Percentiles rank a stretch among this genome's conserved stretches.
phyloP scores from a whole-genome alignment of 2,888 invertebrate species.

The Hecatera dysodea region DNA sequence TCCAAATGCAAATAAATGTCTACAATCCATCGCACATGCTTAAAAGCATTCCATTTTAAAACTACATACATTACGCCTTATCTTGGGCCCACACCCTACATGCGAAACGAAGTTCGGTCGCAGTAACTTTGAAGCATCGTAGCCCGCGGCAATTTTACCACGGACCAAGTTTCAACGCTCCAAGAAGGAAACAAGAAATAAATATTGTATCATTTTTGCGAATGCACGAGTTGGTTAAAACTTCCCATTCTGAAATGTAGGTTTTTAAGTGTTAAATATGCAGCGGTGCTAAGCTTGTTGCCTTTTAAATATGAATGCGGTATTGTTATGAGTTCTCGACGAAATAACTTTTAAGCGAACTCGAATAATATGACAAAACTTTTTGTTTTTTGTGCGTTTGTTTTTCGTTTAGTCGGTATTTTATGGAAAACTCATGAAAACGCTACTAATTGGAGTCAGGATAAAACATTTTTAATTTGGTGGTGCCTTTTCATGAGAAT shows the following conservation, averaged over 20 bases:
- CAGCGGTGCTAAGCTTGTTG: slow-evolving; percentile 54
- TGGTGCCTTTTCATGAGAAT: slow-evolving; percentile 14
- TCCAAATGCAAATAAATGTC: slow-evolving; percentile 6
- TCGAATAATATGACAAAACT: slow-evolving; percentile 9
- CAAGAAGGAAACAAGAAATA: slow-evolving; percentile 68
- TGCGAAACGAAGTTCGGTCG: slow-evolving; percentile 65
- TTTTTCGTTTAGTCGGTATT: slow-evolving; percentile 9
- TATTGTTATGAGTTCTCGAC: slow-evolving; percentile 41
- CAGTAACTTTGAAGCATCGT: slow-evolving; percentile 66
- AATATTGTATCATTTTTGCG: slow-evolving; percentile 71
- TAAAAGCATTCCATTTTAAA: slow-evolving; percentile 68
- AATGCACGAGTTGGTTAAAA: slow-evolving; percentile 68
- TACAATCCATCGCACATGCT: slow-evolving; percentile 23
- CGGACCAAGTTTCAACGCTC: slow-evolving; percentile 66
- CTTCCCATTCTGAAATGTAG: slow-evolving; percentile 51
- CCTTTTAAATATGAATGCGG: slow-evolving; percentile 52
- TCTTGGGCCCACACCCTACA: slow-evolving; percentile 61
- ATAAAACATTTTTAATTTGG: slow-evolving; percentile 22
- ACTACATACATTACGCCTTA: slow-evolving; percentile 68
- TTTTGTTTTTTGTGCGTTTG: slow-evolving; percentile 9
- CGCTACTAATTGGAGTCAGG: slow-evolving; percentile 9
- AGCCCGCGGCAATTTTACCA: slow-evolving; percentile 66
- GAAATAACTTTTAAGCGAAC: slow-evolving; percentile 41
- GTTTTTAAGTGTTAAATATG: slow-evolving; percentile 59
- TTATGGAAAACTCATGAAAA: slow-evolving; percentile 1